phyloP scores from a whole-genome alignment of 2,113 vertebrate genomes.

The Octodon degus region DNA sequence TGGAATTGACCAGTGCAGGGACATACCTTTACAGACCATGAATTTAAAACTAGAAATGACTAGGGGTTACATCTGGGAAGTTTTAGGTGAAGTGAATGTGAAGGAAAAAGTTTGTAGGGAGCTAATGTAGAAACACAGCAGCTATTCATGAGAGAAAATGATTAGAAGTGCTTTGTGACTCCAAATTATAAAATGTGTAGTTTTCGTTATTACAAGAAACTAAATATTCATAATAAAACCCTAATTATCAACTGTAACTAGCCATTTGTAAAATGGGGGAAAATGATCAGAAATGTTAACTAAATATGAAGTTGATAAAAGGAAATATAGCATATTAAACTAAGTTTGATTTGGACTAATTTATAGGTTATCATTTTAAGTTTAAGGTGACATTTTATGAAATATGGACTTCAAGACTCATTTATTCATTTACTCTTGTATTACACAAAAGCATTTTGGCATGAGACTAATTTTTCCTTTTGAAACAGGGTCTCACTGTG shows the following conservation, averaged over 20 bases:
- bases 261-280: conserved; percentile 42
- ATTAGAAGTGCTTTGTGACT: conserved; percentile 10
- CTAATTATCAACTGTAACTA: conserved; percentile 56
- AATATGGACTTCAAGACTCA: conserved; percentile 40
- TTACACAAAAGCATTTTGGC: neutral
- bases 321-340: conserved; percentile 29
- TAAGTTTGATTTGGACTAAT: conserved; percentile 61
- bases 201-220: conserved; percentile 55
- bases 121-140: neutral
- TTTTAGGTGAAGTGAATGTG: neutral
- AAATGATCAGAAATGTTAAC: conserved; percentile 71
- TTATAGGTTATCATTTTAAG: conserved; percentile 56
- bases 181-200: conserved; percentile 50
- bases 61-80: neutral
- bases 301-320: conserved; percentile 65
- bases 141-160: neutral
- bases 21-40: neutral
- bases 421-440: neutral
- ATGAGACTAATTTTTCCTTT: neutral
- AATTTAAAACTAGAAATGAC: neutral
- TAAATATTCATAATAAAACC: conserved; percentile 65
- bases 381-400: conserved; percentile 47
- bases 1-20: neutral
- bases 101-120: neutral
- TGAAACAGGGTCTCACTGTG: neutral